Evolutionary conservation across 1,140 invertebrate species (phyloP), one percentile per base, ranked within the genome.

Genomic region (Saxidomus purpurata): DNA sequence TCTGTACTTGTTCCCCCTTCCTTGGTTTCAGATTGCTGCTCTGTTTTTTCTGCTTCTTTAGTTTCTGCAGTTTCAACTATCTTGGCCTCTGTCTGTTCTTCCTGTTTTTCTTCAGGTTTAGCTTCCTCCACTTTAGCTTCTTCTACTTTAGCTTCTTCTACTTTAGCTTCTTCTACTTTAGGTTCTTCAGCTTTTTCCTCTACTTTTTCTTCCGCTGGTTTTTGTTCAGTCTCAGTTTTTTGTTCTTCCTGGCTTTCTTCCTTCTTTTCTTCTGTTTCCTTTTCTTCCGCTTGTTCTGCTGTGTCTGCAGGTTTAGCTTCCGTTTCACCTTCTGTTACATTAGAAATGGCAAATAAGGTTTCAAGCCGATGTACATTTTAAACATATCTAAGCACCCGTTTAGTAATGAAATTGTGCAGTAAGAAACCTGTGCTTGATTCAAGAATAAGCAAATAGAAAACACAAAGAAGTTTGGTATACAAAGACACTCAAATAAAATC

Each of bases 1-100:
- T 76, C 83, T 47, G 52, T 59, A 55, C 25, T 77, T 28, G 36
- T 86, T 13, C n/a, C 69, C 19, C 71, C 71, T 61, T 86, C 69
- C 52, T 61, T 74, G 11, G 49, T 86, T 19, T 28, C 69, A 36
- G 49, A 55, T 76, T 52, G 67, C 36, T 86, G 36, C 47, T 55
- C 25, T 34, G 2, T 28, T 8, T 3, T 8, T 38, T 36, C 34
- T 22, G 34, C 49, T 28, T 34, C 52, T 19, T 25, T 63, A 47
- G 6, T 52, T 47, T 63, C 74, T 28, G 55, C 55, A 43, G 19
- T 63, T 38, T 67, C 55, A 31, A 25, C 59, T 61, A 40, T 55
- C 4, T 34, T 87, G 61, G 36, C 55, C 55, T 77, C 40, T 34
- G 59, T 82, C n/a, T 55, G 49, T 55, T 55, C 49, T 40, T 55